Evolutionary conservation across 2,888 invertebrate genomes (phyloP), one percentile per base, ranked within the genome.

Genomic region (Lepidonotus clava): DNA sequence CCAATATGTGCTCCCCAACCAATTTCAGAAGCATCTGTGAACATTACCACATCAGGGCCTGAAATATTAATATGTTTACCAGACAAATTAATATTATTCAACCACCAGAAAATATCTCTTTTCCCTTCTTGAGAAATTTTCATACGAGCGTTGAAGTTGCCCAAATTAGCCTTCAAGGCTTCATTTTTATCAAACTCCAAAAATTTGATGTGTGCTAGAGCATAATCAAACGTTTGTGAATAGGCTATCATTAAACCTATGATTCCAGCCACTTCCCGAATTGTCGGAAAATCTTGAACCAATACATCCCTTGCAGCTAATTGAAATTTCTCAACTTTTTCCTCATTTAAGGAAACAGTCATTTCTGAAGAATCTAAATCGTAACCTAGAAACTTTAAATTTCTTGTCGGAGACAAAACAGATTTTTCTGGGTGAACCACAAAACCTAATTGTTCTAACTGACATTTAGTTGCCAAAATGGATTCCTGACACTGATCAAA

Each of bases 341-440:
- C 66, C 86, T 88, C 18, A 41, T 21, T 86, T 83, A 34, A 88
- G 18, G 18, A 36, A 34, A 87, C 87, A 21, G 83, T 87, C 88
- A 88, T 89, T n/a, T 77, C 51, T 18, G 28, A 36, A 40, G 89
- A 89, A 61, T 89, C 87, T 14, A 90, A 53, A 5, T 87, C 18
- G 85, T 90, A 90, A 5, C 89, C 88, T 18, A 88, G 53, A 53
- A 89, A 89, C 21, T 53, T 56, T 28, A 89, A 53, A 18, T 77
- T 24, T 71, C 87, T 84, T 32, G 84, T 83, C 18, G 89, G 88
- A 1, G n/a, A 6, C 1, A 87, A 32, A 2, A 86, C 83, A 21
- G 89, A 89, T 71, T 88, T 89, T 4, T 84, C 80, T 21, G 83
- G 80, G 53, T 89, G 85, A 24, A 88, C 61, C 5, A 85, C 38